Conservation (phyloP, 1,140 invertebrate species). For the Macrotrachela quadricornifera region DNA sequence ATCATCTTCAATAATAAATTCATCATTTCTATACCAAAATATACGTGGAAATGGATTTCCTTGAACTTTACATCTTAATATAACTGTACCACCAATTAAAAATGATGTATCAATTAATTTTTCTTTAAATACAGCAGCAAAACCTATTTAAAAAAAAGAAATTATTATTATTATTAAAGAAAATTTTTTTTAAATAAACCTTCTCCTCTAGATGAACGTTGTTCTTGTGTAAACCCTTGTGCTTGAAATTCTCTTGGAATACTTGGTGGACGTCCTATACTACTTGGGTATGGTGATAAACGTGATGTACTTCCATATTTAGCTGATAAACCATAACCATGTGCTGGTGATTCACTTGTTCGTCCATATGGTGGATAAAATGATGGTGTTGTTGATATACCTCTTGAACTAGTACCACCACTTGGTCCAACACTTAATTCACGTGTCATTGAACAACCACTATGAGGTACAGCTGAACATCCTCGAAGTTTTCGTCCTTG, state of each 20-base stretch:
- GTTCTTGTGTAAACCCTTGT: background rate
- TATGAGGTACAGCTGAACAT: background rate
- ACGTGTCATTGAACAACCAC: background rate
- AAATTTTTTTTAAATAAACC: constrained; percentile 8
- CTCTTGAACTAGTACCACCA: too few species aligned
- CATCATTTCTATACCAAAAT: constrained; percentile 55
- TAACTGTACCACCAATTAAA: constrained; percentile 49
- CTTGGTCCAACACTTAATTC: background rate
- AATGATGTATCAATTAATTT: constrained; percentile 45
- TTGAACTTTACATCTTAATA: constrained; percentile 58
- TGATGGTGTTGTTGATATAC: too few species aligned
- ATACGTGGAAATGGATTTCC: constrained; percentile 66
- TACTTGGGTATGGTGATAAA: background rate
- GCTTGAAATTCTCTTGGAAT: background rate
- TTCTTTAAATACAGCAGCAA: constrained; percentile 32
- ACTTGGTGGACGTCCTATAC: background rate
- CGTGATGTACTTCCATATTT: background rate
- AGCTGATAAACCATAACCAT: background rate
- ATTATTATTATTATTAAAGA: constrained; percentile 9
- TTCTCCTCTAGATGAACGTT: background rate
- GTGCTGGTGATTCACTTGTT: too few species aligned
- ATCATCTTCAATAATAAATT: constrained; percentile 11
- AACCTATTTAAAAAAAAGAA: constrained; percentile 12
- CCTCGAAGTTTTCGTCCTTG: constrained; percentile 11
- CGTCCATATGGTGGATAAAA: too few species aligned